Conservation (phyloP, 2,888 invertebrate genomes). For the Aphidius colemani region DNA sequence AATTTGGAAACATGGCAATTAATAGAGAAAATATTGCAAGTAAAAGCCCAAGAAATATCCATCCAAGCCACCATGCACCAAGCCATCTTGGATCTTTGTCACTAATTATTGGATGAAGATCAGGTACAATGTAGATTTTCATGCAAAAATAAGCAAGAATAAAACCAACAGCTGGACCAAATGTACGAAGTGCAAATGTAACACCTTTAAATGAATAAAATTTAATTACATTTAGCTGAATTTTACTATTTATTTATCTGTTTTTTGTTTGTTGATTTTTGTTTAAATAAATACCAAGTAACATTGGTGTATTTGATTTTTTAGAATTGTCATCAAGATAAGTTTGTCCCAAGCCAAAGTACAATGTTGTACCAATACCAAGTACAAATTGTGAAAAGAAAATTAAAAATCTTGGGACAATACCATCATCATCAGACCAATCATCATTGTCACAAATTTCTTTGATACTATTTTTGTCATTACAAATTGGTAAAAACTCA, state of each 20-base stretch:
- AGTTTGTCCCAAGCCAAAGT: slow-evolving; percentile 70
- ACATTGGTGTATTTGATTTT: slow-evolving; percentile 68
- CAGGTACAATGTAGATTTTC: slow-evolving; percentile 67
- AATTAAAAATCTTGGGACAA: slow-evolving; percentile 66
- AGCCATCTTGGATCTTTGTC: slow-evolving; percentile 71
- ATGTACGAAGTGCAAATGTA: slow-evolving; percentile 62
- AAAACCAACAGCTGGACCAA: slow-evolving; percentile 68
- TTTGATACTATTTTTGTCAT: slow-evolving; percentile 40
- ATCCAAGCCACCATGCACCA: slow-evolving; percentile 80
- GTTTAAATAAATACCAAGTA: slow-evolving; percentile 61
- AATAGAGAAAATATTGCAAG: slow-evolving; percentile 68
- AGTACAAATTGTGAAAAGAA: slow-evolving; percentile 72
- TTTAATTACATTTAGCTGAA: neutral
- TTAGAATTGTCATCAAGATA: slow-evolving; percentile 73
- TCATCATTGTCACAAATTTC: slow-evolving; percentile 60
- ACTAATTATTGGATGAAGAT: slow-evolving; percentile 66
- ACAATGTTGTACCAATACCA: slow-evolving; percentile 71
- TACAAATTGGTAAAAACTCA: slow-evolving; percentile 47
- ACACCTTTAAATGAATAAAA: slow-evolving; percentile 55
- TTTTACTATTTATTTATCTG: neutral
- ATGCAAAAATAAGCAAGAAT: slow-evolving; percentile 63
- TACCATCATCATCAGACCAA: slow-evolving; percentile 53
- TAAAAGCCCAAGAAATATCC: slow-evolving; percentile 64
- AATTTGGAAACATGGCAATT: slow-evolving; percentile 68
- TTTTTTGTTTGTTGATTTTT: neutral